These are phyloP conservation scores for Nymphalis polychloros DNA, from an alignment of 2,888 invertebrate species.

Conservation along the genomic window DNA sequence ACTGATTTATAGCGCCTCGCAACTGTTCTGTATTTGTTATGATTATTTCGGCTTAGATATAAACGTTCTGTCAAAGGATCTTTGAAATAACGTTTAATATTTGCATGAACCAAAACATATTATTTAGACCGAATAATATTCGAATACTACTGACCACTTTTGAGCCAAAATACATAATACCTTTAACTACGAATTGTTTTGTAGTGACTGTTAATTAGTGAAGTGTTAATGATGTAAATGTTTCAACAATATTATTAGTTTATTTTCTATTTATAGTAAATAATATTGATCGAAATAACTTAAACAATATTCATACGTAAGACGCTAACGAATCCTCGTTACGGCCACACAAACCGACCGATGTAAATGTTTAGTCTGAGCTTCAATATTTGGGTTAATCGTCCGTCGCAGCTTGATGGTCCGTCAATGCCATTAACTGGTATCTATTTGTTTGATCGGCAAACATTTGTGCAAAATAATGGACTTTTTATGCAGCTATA, in stretches of 20 bases:
- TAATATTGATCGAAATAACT: slow-evolving; percentile 24
- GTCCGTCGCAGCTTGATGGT: slow-evolving; percentile 50
- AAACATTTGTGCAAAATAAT: slow-evolving; percentile 1
- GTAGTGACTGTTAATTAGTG: background rate
- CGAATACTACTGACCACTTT: background rate
- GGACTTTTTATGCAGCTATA: background rate
- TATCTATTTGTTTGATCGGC: background rate
- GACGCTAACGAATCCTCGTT: background rate
- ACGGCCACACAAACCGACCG: slow-evolving; percentile 37
- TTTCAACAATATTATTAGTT: background rate
- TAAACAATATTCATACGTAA: slow-evolving; percentile 6
- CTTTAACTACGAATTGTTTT: background rate
- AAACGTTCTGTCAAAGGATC: background rate
- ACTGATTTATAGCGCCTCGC: background rate
- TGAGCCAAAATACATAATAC: background rate
- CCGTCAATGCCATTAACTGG: slow-evolving; percentile 14
- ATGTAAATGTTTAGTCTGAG: slow-evolving; percentile 44
- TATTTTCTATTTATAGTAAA: background rate
- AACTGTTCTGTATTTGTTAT: slow-evolving; percentile 8
- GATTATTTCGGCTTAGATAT: slow-evolving; percentile 2
- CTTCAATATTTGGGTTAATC: slow-evolving; percentile 40
- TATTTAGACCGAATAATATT: background rate
- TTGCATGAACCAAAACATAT: background rate
- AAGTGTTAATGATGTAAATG: too few species aligned
- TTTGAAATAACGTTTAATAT: background rate